These are phyloP conservation scores for Pristionchus fissidentatus DNA, from an alignment of 2,888 invertebrate species.

Conservation along the genomic window DNA sequence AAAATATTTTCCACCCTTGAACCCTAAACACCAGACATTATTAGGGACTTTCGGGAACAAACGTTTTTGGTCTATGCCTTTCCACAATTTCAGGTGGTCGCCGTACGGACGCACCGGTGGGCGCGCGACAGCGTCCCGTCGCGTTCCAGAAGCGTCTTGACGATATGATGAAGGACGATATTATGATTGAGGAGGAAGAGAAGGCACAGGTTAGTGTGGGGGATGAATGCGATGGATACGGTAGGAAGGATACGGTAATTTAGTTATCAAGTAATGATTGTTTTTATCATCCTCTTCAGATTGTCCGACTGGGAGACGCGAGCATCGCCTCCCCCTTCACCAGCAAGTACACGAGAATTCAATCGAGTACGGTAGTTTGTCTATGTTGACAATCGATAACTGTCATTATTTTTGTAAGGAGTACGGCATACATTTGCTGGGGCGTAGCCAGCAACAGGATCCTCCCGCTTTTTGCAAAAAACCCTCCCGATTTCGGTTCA, in stretches of 20 bases:
- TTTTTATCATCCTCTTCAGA: conserved; percentile 78
- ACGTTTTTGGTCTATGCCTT: neutral
- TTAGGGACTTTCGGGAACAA: neutral
- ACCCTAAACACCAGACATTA: too few relatives aligned
- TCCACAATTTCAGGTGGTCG: conserved; percentile 39
- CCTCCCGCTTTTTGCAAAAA: too few relatives aligned
- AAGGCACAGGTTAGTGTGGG: conserved; percentile 78
- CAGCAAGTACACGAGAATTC: conserved; percentile 93
- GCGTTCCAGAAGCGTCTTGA: conserved; percentile 79
- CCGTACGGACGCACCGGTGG: conserved; percentile 46
- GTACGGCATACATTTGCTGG: too few relatives aligned
- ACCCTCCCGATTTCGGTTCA: too few relatives aligned
- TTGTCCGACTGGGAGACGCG: conserved; percentile 97
- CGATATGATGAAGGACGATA: conserved; percentile 84
- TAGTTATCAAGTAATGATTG: neutral
- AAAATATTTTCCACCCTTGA: too few relatives aligned
- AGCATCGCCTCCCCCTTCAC: conserved; percentile 99
- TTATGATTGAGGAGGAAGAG: conserved; percentile 85
- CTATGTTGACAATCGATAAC: neutral
- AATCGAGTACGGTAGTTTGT: conserved; percentile 85
- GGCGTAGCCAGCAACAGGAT: too few relatives aligned
- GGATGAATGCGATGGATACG: too few relatives aligned
- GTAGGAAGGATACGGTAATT: neutral
- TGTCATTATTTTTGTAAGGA: too few relatives aligned
- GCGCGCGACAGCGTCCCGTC: conserved; percentile 32